These are phyloP conservation scores for Carcinoscorpius rotundicauda DNA, from an alignment of 1,140 invertebrate species.

Conservation along the genomic window DNA sequence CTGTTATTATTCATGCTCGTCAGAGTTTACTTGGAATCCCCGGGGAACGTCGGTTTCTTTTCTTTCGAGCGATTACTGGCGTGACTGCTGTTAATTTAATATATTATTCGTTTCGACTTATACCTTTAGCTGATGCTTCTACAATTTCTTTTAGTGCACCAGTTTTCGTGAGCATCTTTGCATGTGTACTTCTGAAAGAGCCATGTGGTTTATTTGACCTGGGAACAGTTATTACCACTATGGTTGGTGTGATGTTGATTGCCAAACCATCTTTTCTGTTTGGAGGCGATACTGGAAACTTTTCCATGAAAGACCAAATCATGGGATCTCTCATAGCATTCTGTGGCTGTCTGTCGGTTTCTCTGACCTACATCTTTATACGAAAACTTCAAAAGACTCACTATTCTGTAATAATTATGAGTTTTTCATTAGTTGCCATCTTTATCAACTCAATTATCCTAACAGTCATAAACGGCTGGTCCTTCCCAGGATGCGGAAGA, in stretches of 20 bases:
- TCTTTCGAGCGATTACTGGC: no score
- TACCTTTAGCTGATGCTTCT: conserved; percentile 44
- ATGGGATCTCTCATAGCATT: conserved; percentile 40
- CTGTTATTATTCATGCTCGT: no score
- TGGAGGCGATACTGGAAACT: conserved; percentile 15
- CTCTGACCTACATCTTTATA: conserved; percentile 71
- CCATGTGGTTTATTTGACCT: conserved; percentile 42
- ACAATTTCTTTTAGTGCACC: conserved; percentile 47
- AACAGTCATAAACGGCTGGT: conserved; percentile 45
- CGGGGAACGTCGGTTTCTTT: no score
- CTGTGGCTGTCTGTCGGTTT: conserved; percentile 64
- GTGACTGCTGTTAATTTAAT: no score
- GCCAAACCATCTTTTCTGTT: conserved; percentile 40
- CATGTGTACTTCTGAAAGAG: conserved; percentile 42
- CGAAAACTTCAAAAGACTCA: conserved; percentile 71
- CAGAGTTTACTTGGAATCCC: no score
- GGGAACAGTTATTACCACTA: conserved; percentile 37
- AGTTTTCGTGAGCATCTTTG: conserved; percentile 42
- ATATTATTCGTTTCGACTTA: conserved; percentile 36
- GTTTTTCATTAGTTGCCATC: conserved; percentile 27
- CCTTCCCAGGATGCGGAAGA: conserved; percentile 61
- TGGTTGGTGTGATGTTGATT: conserved; percentile 41
- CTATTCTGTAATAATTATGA: conserved; percentile 78
- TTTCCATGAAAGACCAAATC: conserved; percentile 7
- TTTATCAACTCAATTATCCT: conserved; percentile 7